Conservation (phyloP, 2,888 invertebrate genomes). For the Netelia fuscicornis region DNA sequence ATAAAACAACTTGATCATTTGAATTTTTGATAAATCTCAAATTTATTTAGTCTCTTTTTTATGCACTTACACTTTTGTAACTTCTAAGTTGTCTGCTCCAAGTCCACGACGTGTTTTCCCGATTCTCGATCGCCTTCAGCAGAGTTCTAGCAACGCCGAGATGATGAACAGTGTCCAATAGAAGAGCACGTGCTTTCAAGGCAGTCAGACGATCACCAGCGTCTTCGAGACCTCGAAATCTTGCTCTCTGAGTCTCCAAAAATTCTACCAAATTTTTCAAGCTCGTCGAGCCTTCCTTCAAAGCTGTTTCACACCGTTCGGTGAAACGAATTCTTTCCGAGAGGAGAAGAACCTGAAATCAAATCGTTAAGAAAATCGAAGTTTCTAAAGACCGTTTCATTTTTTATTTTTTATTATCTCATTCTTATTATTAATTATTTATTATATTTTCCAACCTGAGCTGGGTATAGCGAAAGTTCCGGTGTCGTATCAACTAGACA, state of each 20-base stretch:
- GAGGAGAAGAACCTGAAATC: slow-evolving; percentile 76
- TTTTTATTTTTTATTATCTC: not conserved
- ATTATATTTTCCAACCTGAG: slow-evolving; percentile 75
- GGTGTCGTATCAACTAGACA: slow-evolving; percentile 78
- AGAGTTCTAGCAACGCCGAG: slow-evolving; percentile 93
- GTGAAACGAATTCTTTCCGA: slow-evolving; percentile 81
- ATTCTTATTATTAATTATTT: slow-evolving; percentile 17
- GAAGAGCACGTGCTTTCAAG: slow-evolving; percentile 95
- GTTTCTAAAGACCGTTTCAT: not conserved
- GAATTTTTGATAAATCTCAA: not conserved
- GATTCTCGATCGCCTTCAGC: slow-evolving; percentile 84
- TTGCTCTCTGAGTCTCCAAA: slow-evolving; percentile 86
- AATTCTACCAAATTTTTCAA: slow-evolving; percentile 85
- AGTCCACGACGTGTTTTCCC: slow-evolving; percentile 88
- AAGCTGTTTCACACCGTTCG: slow-evolving; percentile 80
- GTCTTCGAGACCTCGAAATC: slow-evolving; percentile 86
- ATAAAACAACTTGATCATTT: not conserved
- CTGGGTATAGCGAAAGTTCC: slow-evolving; percentile 79
- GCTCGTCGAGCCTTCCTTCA: slow-evolving; percentile 77
- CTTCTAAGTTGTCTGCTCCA: slow-evolving; percentile 97
- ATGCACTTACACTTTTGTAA: slow-evolving; percentile 76
- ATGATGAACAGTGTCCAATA: slow-evolving; percentile 97
- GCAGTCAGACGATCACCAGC: slow-evolving; percentile 87
- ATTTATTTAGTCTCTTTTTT: slow-evolving; percentile 46
- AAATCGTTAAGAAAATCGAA: not conserved